phyloP scores from a whole-genome alignment of 2,888 invertebrate genomes.

The Pantelozetes paolii region DNA sequence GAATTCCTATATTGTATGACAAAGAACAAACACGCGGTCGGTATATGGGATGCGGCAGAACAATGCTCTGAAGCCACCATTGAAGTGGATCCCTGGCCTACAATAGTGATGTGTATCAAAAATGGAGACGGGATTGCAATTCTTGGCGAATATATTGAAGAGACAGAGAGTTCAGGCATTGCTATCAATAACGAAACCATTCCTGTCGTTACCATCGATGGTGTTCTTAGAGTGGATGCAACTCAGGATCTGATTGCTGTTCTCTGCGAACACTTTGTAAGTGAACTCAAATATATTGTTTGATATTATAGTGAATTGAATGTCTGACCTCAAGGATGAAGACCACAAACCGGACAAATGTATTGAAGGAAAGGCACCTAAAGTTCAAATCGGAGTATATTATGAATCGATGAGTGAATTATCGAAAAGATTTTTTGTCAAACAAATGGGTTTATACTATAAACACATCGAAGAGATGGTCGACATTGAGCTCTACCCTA shows the following conservation, averaged over 20 bases:
- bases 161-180: constrained; percentile 4
- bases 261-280: constrained; percentile 27
- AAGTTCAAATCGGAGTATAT: constrained; percentile 30
- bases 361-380: not conserved
- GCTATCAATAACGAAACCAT: not conserved
- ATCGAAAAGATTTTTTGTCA: constrained; percentile 29
- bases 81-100: constrained; percentile 34
- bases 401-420: constrained; percentile 40
- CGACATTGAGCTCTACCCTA: constrained; percentile 30
- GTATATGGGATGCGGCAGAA: not conserved
- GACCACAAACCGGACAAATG: constrained; percentile 37
- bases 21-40: constrained; percentile 33
- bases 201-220: constrained; percentile 33
- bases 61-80: constrained; percentile 26
- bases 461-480: constrained; percentile 39
- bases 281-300: not conserved
- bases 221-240: not conserved
- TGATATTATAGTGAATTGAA: not conserved
- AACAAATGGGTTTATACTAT: constrained; percentile 31
- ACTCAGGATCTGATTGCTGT: not conserved
- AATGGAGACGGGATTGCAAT: not conserved
- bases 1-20: constrained; percentile 33
- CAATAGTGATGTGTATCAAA: constrained; percentile 2
- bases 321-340: constrained; percentile 30
- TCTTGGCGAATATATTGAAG: not conserved